Percentiles rank a stretch among this genome's conserved stretches.
Evolutionary conservation across 2,797 vertebrate genomes (phyloP).

Genomic region (Eulemur coronatus): DNA sequence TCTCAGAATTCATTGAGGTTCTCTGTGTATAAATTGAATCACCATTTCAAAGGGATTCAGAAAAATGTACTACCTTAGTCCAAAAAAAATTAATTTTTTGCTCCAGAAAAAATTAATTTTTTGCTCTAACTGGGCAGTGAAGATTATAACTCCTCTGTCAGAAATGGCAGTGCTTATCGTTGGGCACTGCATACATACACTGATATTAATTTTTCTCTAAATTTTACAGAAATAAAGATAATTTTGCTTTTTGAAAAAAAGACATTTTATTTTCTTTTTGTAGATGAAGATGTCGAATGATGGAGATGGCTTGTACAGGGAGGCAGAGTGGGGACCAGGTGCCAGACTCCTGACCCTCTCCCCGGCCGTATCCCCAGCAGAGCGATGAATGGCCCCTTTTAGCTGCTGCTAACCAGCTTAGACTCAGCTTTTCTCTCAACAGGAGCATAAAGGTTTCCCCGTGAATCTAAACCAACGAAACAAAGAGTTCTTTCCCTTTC

Average conservation of each 20-base stretch:
- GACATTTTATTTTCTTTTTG: not conserved
- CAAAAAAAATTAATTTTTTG: not conserved
- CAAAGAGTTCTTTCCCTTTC: slow-evolving; percentile 39
- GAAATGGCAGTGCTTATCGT: not conserved
- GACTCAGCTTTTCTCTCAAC: slow-evolving; percentile 2
- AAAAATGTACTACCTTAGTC: not conserved
- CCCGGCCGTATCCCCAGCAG: not conserved
- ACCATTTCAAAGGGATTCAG: slow-evolving; percentile 20
- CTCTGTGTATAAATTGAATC: not conserved
- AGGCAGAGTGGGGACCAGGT: not conserved
- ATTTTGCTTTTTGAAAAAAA: slow-evolving; percentile 14
- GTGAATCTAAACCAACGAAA: not conserved
- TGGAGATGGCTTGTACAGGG: not conserved
- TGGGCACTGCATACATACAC: not conserved
- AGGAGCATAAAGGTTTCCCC: not conserved
- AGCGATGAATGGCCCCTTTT: slow-evolving; percentile 1
- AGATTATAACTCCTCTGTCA: not conserved
- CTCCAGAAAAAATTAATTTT: not conserved
- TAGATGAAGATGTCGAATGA: not conserved
- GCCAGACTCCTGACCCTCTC: not conserved
- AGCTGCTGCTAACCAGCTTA: not conserved
- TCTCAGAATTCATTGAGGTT: not conserved
- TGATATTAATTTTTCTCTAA: not conserved
- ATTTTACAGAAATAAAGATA: slow-evolving; percentile 23
- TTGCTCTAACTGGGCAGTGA: not conserved